Base-by-base conservation (phyloP, 2,797 vertebrate genomes). In the Micromesistius poutassou region DNA sequence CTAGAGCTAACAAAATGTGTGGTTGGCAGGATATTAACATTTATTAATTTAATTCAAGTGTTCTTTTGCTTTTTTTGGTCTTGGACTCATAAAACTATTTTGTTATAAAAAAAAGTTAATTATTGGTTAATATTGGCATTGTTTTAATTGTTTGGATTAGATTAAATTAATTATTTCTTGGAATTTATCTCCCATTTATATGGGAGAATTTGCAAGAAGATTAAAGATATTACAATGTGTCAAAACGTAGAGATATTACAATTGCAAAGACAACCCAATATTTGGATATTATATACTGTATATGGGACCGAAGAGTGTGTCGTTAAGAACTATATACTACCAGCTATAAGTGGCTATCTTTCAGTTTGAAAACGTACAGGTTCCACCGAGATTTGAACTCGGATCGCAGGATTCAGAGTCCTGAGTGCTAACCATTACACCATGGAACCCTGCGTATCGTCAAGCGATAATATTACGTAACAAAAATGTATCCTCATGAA, bases 371-470 rank as follows among this genome's bases (percentile, higher is more conserved):
- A 74, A 74, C 1, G 12, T 2, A 14, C 40, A 81, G 81, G 81
- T 79, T 55, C 78, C 75, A 82, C 81, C 72, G 78, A 79, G 81
- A 82, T 72, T 79, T 79, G 77, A 82, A 79, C 78, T 82, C 78
- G 78, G 81, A 77, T 79, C 75, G 73, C 78, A 72, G 81, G 81
- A 82, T 79, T 82, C 78, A 82, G 78, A 79, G 78, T 82, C 81
- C 78, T 75, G 81, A 79, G 78, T 79, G 81, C 72, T 79, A 77
- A 82, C 81, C 81, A 82, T 79, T 77, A 82, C 81, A 79, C 78
- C 78, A 82, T 79, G 75, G 81, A 72, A 82, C 78, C 75, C 0
- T 22, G 8, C 6, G 6, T 8, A 6, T 8, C 5, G n/a, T 8
- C 4, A 5, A 22, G 5, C 4, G 0, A 0, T 42, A 42, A 13